These are phyloP conservation scores for Acrocephalus scirpaceus DNA, from an alignment of 2,797 vertebrate genomes.

Conservation along the genomic window DNA sequence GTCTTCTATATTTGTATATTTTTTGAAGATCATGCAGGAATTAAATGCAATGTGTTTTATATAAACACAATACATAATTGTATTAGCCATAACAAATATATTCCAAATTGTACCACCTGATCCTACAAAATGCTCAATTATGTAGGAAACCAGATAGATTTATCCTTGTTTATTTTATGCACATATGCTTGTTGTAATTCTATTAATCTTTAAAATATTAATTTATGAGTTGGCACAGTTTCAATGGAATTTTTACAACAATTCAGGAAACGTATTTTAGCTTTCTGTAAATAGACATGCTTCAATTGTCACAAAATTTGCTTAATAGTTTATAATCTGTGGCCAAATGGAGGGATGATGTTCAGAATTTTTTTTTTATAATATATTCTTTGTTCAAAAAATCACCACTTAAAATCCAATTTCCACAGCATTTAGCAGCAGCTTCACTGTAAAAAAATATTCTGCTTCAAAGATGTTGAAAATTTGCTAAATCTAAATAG, in stretches of 20 bases:
- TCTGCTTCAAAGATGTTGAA: background rate
- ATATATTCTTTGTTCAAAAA: background rate
- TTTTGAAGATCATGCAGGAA: background rate
- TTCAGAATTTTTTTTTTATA: background rate
- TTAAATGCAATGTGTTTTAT: background rate
- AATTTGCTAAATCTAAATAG: conserved; percentile 7
- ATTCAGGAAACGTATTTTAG: background rate
- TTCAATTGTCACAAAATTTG: background rate
- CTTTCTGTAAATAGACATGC: background rate
- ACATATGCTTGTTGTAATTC: background rate
- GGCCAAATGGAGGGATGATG: background rate
- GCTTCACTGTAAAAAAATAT: background rate
- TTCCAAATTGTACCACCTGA: background rate
- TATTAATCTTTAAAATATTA: background rate
- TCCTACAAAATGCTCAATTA: background rate
- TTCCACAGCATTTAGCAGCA: background rate
- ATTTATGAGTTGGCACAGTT: background rate
- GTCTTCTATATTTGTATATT: background rate
- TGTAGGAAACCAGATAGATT: background rate
- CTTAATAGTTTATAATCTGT: background rate
- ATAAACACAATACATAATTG: background rate
- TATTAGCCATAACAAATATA: background rate
- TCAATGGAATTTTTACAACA: background rate
- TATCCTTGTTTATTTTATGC: background rate
- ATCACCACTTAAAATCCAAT: conserved; percentile 12